These are phyloP conservation scores for Uromys caudimaculatus DNA, from an alignment of 2,797 vertebrate species.

Conservation along the genomic window DNA sequence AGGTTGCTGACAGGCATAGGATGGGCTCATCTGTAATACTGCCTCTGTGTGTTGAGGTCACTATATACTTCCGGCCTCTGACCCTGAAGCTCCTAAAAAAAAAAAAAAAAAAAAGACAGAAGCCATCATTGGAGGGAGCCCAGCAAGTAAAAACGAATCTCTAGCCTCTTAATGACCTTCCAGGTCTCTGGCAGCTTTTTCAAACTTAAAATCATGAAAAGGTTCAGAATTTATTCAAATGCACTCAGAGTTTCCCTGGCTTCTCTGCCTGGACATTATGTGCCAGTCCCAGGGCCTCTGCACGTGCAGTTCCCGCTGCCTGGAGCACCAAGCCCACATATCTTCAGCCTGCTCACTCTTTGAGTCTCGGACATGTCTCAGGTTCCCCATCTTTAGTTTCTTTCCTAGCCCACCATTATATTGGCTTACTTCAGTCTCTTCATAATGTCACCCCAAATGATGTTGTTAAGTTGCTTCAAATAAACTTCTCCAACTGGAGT, in stretches of 20 bases:
- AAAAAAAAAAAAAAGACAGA: background rate
- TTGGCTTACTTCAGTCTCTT: background rate
- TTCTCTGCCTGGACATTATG: background rate
- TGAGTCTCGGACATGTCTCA: background rate
- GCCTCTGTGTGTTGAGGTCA: slow-evolving; percentile 75
- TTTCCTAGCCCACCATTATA: background rate
- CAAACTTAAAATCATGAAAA: background rate
- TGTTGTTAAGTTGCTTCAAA: background rate
- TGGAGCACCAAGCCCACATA: background rate
- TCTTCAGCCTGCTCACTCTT: background rate
- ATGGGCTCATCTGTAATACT: slow-evolving; percentile 68
- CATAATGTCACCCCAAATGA: background rate
- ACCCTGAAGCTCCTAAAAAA: slow-evolving; percentile 81
- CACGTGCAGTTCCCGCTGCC: background rate
- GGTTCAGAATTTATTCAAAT: slow-evolving; percentile 26
- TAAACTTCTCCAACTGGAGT: background rate
- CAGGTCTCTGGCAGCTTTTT: background rate
- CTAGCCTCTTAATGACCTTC: background rate
- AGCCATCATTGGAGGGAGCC: background rate
- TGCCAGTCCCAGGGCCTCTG: background rate
- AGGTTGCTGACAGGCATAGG: background rate
- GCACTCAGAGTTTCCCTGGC: background rate
- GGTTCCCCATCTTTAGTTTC: background rate
- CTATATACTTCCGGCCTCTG: slow-evolving; percentile 82
- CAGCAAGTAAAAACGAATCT: slow-evolving; percentile 15